These are phyloP conservation scores for Drosophila bocki DNA, from an alignment of 1,140 invertebrate genomes.

Conservation along the genomic window DNA sequence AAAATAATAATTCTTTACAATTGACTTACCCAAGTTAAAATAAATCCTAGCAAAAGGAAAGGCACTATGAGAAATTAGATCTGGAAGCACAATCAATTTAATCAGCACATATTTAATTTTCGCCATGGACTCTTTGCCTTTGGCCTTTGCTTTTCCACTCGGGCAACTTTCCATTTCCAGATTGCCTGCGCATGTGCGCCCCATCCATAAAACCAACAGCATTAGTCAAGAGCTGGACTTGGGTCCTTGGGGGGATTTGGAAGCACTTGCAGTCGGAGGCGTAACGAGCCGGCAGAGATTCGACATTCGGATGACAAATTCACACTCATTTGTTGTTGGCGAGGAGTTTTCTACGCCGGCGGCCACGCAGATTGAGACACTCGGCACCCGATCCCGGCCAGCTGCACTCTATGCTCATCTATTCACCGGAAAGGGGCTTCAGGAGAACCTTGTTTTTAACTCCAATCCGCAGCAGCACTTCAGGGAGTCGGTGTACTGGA, in stretches of 20 bases:
- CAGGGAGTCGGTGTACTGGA: constrained; percentile 75
- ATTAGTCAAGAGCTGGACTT: constrained; percentile 54
- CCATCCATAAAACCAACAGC: constrained; percentile 79
- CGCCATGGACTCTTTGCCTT: constrained; percentile 15
- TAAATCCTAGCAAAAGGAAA: background rate
- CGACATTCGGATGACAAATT: constrained; percentile 71
- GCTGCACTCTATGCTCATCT: constrained; percentile 9
- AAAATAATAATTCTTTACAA: background rate
- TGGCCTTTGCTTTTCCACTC: constrained; percentile 16
- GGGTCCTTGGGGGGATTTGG: constrained; percentile 10
- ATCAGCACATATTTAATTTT: constrained; percentile 37
- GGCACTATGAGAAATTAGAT: constrained; percentile 15
- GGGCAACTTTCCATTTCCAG: constrained; percentile 74
- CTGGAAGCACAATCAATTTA: constrained; percentile 39
- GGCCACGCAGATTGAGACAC: constrained; percentile 63
- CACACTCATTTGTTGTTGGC: constrained; percentile 50
- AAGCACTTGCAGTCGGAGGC: constrained; percentile 35
- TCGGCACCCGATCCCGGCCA: constrained; percentile 2
- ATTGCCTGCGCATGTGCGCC: constrained; percentile 63
- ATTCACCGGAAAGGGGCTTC: background rate
- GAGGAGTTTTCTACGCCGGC: constrained; percentile 48
- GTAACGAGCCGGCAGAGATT: constrained; percentile 56
- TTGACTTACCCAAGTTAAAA: background rate
- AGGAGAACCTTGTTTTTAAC: background rate
- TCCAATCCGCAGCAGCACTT: constrained; percentile 53